Evolutionary conservation across 2,888 invertebrate species (phyloP).

Genomic region (Cheilosia variabilis): DNA sequence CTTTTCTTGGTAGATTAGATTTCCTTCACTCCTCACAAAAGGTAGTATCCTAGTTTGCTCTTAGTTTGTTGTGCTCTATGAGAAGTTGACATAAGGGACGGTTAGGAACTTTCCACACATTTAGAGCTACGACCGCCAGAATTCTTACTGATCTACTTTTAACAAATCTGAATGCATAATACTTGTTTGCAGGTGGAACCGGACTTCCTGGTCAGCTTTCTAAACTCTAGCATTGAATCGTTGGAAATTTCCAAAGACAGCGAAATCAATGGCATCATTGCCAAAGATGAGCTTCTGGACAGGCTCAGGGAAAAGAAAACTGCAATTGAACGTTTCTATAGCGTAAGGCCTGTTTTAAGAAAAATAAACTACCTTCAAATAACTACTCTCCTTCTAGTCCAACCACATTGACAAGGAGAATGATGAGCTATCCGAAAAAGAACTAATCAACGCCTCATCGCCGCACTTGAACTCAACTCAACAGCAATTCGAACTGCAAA

Average conservation of each 20-base stretch:
- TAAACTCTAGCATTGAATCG: constrained; percentile 88
- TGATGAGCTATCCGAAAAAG: constrained; percentile 62
- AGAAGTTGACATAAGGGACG: no score
- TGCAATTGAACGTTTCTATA: constrained; percentile 82
- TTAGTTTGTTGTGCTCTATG: no score
- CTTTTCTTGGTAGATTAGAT: no score
- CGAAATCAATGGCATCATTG: constrained; percentile 83
- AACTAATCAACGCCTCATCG: constrained; percentile 31
- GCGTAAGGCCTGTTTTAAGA: constrained; percentile 77
- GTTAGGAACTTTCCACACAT: no score
- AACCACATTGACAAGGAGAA: constrained; percentile 58
- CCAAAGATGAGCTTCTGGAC: constrained; percentile 86
- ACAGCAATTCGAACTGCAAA: constrained; percentile 76
- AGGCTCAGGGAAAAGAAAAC: constrained; percentile 87
- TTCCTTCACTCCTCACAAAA: no score
- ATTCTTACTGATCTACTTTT: no score
- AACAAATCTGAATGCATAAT: background rate
- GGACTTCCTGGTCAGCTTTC: constrained; percentile 88
- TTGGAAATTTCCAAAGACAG: constrained; percentile 84
- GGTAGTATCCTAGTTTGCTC: no score
- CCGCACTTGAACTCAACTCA: constrained; percentile 51
- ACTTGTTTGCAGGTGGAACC: constrained; percentile 86
- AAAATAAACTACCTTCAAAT: background rate
- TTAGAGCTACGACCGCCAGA: no score
- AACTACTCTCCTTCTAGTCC: constrained; percentile 6